These are phyloP conservation scores for Pristis pectinata DNA, from an alignment of 2,797 vertebrate genomes.

Conservation along the genomic window DNA sequence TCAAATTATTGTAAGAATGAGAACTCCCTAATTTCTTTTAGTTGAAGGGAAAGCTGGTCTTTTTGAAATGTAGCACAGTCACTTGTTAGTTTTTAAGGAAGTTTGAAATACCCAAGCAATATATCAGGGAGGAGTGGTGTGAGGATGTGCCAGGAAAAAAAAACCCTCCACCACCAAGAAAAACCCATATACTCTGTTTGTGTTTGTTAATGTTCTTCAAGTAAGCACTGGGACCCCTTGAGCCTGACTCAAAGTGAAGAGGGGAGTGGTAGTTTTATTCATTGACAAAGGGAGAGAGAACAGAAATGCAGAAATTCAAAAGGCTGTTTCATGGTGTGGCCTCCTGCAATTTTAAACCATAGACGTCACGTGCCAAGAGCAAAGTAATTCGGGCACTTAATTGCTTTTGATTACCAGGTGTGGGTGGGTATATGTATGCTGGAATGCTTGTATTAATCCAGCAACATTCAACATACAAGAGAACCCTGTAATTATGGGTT, in stretches of 20 bases:
- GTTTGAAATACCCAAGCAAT: background rate
- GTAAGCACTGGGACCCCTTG: background rate
- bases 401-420: background rate
- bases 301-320: background rate
- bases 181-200: background rate
- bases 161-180: background rate
- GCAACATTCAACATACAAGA: background rate
- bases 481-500: background rate
- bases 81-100: background rate
- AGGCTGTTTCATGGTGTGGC: background rate
- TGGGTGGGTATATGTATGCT: background rate
- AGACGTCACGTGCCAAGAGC: background rate
- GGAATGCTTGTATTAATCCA: background rate
- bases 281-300: background rate
- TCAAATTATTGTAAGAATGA: background rate
- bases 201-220: background rate
- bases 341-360: background rate
- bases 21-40: background rate
- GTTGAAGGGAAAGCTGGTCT: background rate
- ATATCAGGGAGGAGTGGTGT: background rate
- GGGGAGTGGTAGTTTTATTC: background rate
- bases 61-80: background rate
- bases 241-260: background rate
- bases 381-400: background rate
- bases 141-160: background rate